Evolutionary conservation across 2,888 invertebrate species (phyloP).

Genomic region (Chydorus sphaericus): DNA sequence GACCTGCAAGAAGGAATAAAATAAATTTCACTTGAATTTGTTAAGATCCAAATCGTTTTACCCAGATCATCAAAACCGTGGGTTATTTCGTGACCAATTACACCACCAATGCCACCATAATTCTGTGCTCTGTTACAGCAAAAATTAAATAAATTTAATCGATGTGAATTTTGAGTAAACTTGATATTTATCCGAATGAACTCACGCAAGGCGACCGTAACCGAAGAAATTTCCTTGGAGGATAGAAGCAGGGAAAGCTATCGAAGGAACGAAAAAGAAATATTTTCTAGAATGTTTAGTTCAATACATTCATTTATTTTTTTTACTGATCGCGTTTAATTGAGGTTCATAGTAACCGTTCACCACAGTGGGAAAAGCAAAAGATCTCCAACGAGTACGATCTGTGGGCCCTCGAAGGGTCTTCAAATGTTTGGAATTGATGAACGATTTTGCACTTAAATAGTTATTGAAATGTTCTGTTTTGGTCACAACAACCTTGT

Average conservation of each 20-base stretch:
- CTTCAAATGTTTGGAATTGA: conserved; percentile 1
- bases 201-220: conserved; percentile 19
- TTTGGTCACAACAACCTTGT: not conserved
- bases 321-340: conserved; percentile 37
- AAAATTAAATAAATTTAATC: not conserved
- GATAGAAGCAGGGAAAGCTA: conserved; percentile 39
- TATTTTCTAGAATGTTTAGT: no score
- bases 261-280: conserved; percentile 11
- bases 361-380: conserved; percentile 31
- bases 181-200: not conserved
- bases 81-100: conserved; percentile 35
- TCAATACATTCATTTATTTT: no score
- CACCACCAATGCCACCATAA: conserved; percentile 33
- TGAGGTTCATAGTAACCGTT: conserved; percentile 42
- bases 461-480: conserved; percentile 13
- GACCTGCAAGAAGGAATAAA: conserved; percentile 21
- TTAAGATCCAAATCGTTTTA: not conserved
- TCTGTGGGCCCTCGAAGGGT: conserved; percentile 14
- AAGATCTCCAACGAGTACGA: conserved; percentile 19
- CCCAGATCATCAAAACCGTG: conserved; percentile 29
- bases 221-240: conserved; percentile 38
- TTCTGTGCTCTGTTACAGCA: conserved; percentile 28
- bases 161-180: no score
- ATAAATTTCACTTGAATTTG: not conserved
- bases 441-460: not conserved